Conservation (phyloP, 2,888 invertebrate species). For the Callinectes sapidus region DNA sequence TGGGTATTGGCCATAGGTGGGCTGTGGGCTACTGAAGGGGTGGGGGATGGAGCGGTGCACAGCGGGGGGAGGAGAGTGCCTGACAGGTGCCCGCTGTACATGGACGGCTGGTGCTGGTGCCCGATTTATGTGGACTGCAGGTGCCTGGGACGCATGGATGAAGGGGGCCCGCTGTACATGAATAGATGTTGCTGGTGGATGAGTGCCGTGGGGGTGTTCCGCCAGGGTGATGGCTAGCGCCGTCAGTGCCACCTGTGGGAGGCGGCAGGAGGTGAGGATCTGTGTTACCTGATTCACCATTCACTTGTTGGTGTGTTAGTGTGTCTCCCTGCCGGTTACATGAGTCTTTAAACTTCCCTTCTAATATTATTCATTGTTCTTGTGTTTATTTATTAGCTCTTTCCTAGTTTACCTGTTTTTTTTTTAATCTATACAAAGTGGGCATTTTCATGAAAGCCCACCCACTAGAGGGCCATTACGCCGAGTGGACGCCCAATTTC, state of each 20-base stretch:
- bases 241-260: constrained; percentile 32
- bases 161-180: neutral
- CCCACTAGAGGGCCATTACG: too few relatives aligned
- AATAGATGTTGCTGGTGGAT: neutral
- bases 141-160: neutral
- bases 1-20: constrained; percentile 13
- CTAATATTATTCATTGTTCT: neutral
- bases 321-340: neutral
- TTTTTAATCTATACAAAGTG: too few relatives aligned
- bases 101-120: neutral
- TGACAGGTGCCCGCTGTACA: neutral
- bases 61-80: neutral
- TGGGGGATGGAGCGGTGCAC: neutral
- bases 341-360: neutral
- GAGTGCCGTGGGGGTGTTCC: constrained; percentile 5
- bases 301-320: neutral
- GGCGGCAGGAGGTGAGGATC: neutral
- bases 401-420: neutral
- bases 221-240: constrained; percentile 28
- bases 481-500: too few relatives aligned
- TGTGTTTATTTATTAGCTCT: neutral
- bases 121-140: neutral
- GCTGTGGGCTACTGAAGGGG: neutral
- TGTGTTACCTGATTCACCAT: neutral
- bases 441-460: too few relatives aligned